Evolutionary conservation across 92 coral and sea anemone genomes (phyloP).

Genomic region (Phymanthus crucifer): DNA sequence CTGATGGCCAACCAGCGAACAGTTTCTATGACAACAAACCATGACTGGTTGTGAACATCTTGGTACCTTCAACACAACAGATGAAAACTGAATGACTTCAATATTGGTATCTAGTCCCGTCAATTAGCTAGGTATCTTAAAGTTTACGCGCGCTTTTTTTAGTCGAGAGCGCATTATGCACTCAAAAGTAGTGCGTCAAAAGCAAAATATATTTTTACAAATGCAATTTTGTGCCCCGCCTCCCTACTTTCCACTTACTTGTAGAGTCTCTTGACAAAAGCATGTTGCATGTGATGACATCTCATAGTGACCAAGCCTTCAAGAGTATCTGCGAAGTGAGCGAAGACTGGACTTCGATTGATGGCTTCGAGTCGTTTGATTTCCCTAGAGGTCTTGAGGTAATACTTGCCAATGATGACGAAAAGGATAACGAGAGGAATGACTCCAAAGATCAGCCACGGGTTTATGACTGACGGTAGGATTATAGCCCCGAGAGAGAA

Average conservation of each 20-base stretch:
- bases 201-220: too few relatives aligned
- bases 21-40: constrained; percentile 67
- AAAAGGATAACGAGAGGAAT: constrained; percentile 42
- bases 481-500: constrained; percentile 49
- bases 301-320: constrained; percentile 71
- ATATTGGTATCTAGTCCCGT: neutral
- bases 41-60: constrained; percentile 68
- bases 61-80: constrained; percentile 47
- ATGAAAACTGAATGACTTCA: neutral
- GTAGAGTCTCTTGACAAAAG: constrained; percentile 49
- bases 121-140: too few relatives aligned
- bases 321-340: constrained; percentile 62
- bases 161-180: neutral
- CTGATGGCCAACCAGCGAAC: constrained; percentile 78
- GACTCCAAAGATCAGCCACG: constrained; percentile 55
- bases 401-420: constrained; percentile 49
- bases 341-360: constrained; percentile 68
- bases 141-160: too few relatives aligned
- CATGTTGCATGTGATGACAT: constrained; percentile 58
- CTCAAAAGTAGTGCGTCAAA: too few relatives aligned
- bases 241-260: constrained; percentile 29
- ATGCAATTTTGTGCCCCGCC: too few relatives aligned
- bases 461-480: constrained; percentile 55
- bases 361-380: constrained; percentile 63
- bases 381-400: constrained; percentile 56